Percentiles rank a stretch among this genome's conserved stretches.
Evolutionary conservation across 2,113 vertebrate species (phyloP).

Genomic region (Labeo rohita): DNA sequence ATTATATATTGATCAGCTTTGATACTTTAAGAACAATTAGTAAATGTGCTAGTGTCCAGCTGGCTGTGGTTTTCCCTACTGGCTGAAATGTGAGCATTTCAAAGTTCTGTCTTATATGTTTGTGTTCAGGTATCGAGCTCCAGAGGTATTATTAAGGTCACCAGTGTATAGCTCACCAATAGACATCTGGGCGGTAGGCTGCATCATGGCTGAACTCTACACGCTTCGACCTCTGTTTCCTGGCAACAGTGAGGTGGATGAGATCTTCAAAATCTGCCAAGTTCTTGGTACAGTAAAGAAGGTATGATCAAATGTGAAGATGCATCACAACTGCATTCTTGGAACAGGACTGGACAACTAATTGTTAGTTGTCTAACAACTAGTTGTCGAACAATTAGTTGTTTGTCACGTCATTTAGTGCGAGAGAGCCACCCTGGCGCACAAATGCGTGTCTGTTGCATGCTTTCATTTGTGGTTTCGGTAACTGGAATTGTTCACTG

Average conservation of each 20-base stretch:
- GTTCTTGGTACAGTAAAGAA: constrained; percentile 96
- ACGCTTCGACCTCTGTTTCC: constrained; percentile 95
- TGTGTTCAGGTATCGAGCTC: constrained; percentile 89
- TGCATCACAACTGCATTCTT: no score
- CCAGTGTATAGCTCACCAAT: constrained; percentile 93
- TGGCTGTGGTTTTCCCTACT: not conserved
- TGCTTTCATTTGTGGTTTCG: no score
- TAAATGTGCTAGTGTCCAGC: not conserved
- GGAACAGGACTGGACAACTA: no score
- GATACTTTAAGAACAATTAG: not conserved
- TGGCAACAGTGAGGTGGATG: constrained; percentile 97
- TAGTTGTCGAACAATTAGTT: no score
- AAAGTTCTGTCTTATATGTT: not conserved
- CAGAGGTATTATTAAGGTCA: constrained; percentile 93
- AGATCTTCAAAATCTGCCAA: constrained; percentile 99
- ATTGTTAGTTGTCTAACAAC: no score
- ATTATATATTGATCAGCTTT: not conserved
- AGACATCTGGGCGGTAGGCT: constrained; percentile 96
- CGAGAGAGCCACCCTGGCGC: no score
- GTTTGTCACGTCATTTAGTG: no score
- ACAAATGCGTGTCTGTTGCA: no score
- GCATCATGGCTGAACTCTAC: constrained; percentile 97
- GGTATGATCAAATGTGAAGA: constrained; percentile 70
- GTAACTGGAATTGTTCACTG: no score
- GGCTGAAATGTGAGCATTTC: not conserved